Evolutionary conservation across 2,113 vertebrate species (phyloP).

Genomic region (Oreocharis arfaki): DNA sequence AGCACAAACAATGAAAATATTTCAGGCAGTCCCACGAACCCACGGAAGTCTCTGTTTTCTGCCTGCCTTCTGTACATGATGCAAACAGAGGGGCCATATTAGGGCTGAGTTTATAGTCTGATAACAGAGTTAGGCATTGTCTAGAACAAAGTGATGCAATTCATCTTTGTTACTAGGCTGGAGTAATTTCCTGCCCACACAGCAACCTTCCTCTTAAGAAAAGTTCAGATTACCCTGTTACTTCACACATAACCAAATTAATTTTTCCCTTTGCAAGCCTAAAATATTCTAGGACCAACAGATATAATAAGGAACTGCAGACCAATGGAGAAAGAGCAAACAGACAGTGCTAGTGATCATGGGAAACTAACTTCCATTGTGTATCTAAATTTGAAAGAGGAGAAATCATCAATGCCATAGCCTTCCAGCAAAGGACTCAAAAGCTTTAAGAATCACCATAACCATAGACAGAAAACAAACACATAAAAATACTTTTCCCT

Average conservation of each 20-base stretch:
- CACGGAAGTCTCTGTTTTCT: not conserved
- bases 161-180: not conserved
- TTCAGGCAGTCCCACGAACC: not conserved
- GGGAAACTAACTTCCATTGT: not conserved
- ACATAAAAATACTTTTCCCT: not conserved
- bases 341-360: fast-evolving
- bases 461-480: not conserved
- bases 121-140: not conserved
- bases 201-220: not conserved
- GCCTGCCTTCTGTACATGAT: not conserved
- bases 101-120: not conserved
- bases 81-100: not conserved
- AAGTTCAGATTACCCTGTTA: not conserved
- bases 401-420: not conserved
- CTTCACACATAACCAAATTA: not conserved
- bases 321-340: not conserved
- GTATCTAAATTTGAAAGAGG: not conserved
- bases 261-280: not conserved
- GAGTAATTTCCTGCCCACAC: not conserved
- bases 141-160: not conserved
- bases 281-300: not conserved
- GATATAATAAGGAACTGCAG: not conserved
- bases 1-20: not conserved
- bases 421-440: not conserved
- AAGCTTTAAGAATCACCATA: not conserved